phyloP scores from a whole-genome alignment of 2,888 invertebrate species.

The Luperina nickerlii region DNA sequence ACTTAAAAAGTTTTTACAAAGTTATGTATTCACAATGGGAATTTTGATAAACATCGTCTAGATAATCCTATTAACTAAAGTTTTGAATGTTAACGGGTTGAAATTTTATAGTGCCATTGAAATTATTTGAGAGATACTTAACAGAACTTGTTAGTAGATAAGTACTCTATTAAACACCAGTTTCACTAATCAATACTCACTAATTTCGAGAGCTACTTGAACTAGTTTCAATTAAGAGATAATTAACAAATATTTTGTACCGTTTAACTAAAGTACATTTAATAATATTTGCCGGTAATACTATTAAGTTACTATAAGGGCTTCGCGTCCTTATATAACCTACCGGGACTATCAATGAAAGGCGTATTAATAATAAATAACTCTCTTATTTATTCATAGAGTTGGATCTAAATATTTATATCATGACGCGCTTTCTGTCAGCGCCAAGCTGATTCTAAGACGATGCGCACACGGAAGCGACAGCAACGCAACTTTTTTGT shows the following conservation, averaged over 20 bases:
- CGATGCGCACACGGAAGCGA: too few relatives aligned
- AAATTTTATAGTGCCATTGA: slow-evolving; percentile 8
- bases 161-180: not conserved
- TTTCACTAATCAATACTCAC: not conserved
- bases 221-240: not conserved
- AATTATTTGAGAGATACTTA: slow-evolving; percentile 7
- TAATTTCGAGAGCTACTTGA: not conserved
- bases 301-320: too few relatives aligned
- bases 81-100: not conserved
- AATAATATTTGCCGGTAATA: too few relatives aligned
- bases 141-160: not conserved
- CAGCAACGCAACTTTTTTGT: too few relatives aligned
- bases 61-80: not conserved
- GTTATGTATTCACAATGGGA: too few relatives aligned
- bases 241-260: not conserved
- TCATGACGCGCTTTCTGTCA: not conserved
- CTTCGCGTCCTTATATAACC: not conserved
- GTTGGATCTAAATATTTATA: not conserved
- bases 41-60: not conserved
- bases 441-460: not conserved
- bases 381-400: not conserved
- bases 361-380: not conserved
- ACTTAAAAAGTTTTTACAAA: not conserved
- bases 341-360: not conserved
- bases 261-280: not conserved